Percentiles rank a stretch among this genome's conserved stretches.
phyloP scores from a whole-genome alignment of 2,888 invertebrate species.

The Megastigmus dorsalis region DNA sequence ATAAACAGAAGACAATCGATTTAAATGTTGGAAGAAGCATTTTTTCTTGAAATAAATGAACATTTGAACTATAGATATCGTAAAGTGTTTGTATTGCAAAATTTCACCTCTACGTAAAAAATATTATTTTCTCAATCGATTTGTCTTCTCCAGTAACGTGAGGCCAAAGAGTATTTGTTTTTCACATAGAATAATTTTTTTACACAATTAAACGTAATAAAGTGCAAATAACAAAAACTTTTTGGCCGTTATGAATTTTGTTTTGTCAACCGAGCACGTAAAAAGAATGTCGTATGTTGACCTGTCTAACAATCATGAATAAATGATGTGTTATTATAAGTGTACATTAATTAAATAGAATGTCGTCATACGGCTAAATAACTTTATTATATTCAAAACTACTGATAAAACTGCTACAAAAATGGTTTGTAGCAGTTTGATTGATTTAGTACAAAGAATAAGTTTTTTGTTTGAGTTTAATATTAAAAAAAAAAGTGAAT shows the following conservation, averaged over 20 bases:
- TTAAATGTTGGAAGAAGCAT: not conserved
- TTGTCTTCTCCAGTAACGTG: slow-evolving; percentile 15
- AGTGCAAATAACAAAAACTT: slow-evolving; percentile 9
- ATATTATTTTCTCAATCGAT: not conserved
- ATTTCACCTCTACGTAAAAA: not conserved
- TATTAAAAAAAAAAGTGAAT: too few species aligned
- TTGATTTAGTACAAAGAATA: too few species aligned
- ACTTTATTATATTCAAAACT: too few species aligned
- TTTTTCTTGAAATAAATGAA: too few species aligned
- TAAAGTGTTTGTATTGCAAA: not conserved
- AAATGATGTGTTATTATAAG: too few species aligned
- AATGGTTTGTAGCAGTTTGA: too few species aligned
- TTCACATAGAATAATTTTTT: slow-evolving; percentile 7
- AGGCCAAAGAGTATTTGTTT: slow-evolving; percentile 29
- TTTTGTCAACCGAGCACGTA: slow-evolving; percentile 4
- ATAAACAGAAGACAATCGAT: not conserved
- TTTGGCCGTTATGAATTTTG: slow-evolving; percentile 18
- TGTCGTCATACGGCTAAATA: too few species aligned
- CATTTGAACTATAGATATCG: too few species aligned
- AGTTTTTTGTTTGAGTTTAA: too few species aligned
- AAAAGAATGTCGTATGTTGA: slow-evolving; percentile 5
- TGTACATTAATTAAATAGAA: too few species aligned
- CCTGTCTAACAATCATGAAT: too few species aligned
- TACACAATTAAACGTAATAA: slow-evolving; percentile 9
- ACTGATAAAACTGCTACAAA: too few species aligned